Conservation (phyloP, 2,888 invertebrate genomes). For the Leptura quadrifasciata region DNA sequence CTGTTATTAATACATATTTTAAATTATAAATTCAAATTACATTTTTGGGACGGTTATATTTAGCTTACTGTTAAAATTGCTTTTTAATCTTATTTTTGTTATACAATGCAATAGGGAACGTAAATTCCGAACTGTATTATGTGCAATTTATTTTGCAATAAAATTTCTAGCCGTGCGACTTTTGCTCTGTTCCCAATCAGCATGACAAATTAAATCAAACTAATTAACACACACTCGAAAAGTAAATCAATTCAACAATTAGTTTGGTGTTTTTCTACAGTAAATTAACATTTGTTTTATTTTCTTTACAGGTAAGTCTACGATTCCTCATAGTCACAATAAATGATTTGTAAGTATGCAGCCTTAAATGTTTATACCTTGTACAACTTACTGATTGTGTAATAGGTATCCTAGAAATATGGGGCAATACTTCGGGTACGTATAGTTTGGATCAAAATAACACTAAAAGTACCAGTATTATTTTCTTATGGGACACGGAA, state of each 20-base stretch:
- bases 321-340: not conserved
- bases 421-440: too few relatives aligned
- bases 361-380: not conserved
- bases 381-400: too few relatives aligned
- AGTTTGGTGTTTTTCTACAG: not conserved
- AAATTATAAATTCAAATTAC: too few relatives aligned
- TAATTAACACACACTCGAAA: not conserved
- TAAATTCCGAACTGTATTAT: not conserved
- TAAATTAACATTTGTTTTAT: conserved; percentile 4
- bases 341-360: not conserved
- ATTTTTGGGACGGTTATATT: too few relatives aligned
- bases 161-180: not conserved
- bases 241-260: not conserved
- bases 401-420: too few relatives aligned
- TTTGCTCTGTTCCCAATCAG: not conserved
- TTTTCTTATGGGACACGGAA: too few relatives aligned
- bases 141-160: not conserved
- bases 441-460: too few relatives aligned
- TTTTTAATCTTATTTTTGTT: not conserved
- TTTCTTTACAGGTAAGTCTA: conserved; percentile 2
- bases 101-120: not conserved
- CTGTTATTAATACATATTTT: too few relatives aligned
- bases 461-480: too few relatives aligned
- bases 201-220: not conserved
- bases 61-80: too few relatives aligned